Base-by-base conservation (phyloP, 2,113 vertebrate species). In the Syngnathus floridae region DNA sequence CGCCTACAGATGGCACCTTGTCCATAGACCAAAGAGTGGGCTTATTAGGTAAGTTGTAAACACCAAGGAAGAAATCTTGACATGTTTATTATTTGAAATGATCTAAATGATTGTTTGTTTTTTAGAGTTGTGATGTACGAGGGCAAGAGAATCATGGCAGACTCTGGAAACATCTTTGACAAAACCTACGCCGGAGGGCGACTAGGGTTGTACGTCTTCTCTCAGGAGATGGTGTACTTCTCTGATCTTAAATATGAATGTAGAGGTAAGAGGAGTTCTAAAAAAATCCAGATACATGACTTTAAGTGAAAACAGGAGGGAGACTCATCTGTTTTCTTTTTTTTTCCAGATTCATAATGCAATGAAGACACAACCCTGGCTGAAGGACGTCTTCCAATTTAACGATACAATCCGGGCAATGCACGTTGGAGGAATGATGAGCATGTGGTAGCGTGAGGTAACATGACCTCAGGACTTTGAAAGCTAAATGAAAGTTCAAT, bases 221-320 rank as follows among this genome's bases (percentile, higher is more conserved):
- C 97, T 74, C 96, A 99, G 89, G 97, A 98, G 92, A 97, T 98
- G 96, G 95, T 95, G 75, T 98, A 98, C 92, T 99, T 99, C 90
- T 99, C 97, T 10, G 96, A 98, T 81, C 92, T 99, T 84, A 98
- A 98, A 93, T 99, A 99, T 19, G 95, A 98, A 90, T 98, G 96
- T 82, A 93, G 90, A 98, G 97, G 97, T 99, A 91, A 88, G 87
- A 38, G 26, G 26, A 31, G 26, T 31, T 55, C 1, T 45, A 37
- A 77, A 60, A n/a, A 31, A 31, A 31, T 31, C 2, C 26, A 31
- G 26, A 31, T 31, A 31, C 26, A 31, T 31, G 26, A 31, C 26
- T 31, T 31, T 31, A 31, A 31, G 26, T 31, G 26, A 31, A 31
- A 31, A 31, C 26, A 31, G 26, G 26, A 31, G 26, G 26, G 26